Conservation (phyloP, 2,797 vertebrate species). For the Muscicapa striata region DNA sequence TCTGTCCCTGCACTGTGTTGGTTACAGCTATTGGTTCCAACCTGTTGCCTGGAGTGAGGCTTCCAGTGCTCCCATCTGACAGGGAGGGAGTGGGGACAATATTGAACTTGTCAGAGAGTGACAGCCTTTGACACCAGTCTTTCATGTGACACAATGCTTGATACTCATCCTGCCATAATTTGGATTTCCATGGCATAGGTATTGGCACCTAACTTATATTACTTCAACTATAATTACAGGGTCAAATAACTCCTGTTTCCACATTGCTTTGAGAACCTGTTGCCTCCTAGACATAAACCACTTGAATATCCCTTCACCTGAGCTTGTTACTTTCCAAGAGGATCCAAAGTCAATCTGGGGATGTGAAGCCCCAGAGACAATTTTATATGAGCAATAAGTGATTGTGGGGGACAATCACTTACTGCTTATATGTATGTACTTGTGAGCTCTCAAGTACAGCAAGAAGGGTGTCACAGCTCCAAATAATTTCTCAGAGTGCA, state of each 20-base stretch:
- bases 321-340: background rate
- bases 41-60: background rate
- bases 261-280: background rate
- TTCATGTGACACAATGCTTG: background rate
- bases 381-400: background rate
- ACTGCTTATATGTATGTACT: too few relatives aligned
- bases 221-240: background rate
- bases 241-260: background rate
- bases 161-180: background rate
- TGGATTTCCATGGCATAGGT: background rate
- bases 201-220: background rate
- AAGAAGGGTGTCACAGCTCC: background rate
- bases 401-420: too few relatives aligned
- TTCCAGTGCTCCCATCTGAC: background rate
- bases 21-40: background rate
- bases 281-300: background rate
- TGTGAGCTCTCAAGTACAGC: background rate
- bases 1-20: fast-evolving
- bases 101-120: background rate
- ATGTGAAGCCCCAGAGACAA: background rate
- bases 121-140: background rate
- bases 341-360: background rate
- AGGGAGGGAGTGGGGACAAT: fast-evolving
- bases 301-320: background rate
- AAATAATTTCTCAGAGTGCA: background rate